These are phyloP conservation scores for Hermetia illucens DNA, from an alignment of 1,140 invertebrate species.

Conservation along the genomic window DNA sequence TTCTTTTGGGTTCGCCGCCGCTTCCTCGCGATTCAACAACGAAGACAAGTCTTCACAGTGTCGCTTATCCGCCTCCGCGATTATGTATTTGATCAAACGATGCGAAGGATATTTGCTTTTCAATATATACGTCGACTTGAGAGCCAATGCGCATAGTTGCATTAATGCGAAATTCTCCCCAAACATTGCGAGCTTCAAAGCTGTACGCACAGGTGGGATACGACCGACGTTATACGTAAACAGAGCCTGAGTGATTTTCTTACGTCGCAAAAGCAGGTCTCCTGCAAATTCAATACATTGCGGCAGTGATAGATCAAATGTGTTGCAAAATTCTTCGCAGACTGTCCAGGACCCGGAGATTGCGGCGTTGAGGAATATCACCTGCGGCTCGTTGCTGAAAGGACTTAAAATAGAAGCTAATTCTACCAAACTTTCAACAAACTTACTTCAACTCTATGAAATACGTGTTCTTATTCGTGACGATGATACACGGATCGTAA, in stretches of 20 bases:
- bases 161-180: slow-evolving; percentile 55
- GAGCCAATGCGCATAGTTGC: slow-evolving; percentile 27
- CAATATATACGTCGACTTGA: slow-evolving; percentile 23
- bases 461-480: slow-evolving; percentile 54
- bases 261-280: slow-evolving; percentile 48
- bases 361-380: slow-evolving; percentile 45
- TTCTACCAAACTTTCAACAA: slow-evolving; percentile 5
- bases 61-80: slow-evolving; percentile 18
- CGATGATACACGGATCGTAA: slow-evolving; percentile 52
- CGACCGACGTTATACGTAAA: slow-evolving; percentile 57
- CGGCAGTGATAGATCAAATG: slow-evolving; percentile 51
- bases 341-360: slow-evolving; percentile 19
- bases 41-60: slow-evolving; percentile 24
- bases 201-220: slow-evolving; percentile 50
- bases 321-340: slow-evolving; percentile 29
- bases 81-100: slow-evolving; percentile 16
- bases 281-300: slow-evolving; percentile 56
- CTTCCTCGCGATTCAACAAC: slow-evolving; percentile 11
- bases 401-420: slow-evolving; percentile 2
- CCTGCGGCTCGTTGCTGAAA: slow-evolving; percentile 43
- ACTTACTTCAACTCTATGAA: slow-evolving; percentile 47
- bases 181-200: slow-evolving; percentile 55
- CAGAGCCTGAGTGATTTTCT: slow-evolving; percentile 48
- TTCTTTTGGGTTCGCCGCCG: background rate
- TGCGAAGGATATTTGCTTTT: slow-evolving; percentile 18